A percentile compares a stretch with the other conserved stretches of the same genome.
Evolutionary conservation across 2,797 vertebrate genomes (phyloP).

Genomic region (Podargus strigoides): DNA sequence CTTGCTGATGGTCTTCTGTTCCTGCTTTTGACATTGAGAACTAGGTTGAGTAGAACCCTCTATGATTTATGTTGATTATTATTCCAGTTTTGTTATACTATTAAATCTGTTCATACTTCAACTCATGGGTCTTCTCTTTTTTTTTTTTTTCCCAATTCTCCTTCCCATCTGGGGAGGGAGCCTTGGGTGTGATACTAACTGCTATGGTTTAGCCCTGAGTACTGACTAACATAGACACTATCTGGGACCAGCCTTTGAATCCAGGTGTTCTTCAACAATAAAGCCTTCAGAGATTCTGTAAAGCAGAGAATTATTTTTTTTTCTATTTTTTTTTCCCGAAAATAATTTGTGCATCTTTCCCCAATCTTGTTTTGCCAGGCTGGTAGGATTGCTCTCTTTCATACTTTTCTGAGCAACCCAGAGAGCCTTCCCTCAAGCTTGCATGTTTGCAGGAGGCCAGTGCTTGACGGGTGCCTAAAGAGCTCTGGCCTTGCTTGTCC

Average conservation of each 20-base stretch:
- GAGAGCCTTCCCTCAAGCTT: background rate
- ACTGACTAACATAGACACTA: no score
- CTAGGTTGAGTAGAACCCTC: no score
- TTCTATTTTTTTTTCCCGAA: accelerated
- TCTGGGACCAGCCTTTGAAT: background rate
- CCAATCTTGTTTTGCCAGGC: background rate
- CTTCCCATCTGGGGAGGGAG: no score
- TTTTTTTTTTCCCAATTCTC: no score
- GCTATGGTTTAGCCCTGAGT: no score
- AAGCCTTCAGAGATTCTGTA: background rate
- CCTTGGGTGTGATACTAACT: no score
- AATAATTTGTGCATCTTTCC: background rate
- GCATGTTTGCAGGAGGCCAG: accelerated
- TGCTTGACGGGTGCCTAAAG: background rate
- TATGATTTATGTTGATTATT: no score
- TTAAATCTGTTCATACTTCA: no score
- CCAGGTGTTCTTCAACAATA: background rate
- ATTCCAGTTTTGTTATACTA: no score
- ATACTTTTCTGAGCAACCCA: background rate
- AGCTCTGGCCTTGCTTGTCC: background rate
- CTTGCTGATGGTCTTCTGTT: no score
- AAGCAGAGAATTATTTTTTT: background rate
- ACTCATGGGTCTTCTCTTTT: no score
- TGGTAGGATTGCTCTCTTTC: background rate
- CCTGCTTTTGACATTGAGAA: no score